A percentile compares a stretch with the other conserved stretches of the same genome.
phyloP scores from a whole-genome alignment of 2,797 vertebrate genomes.

The Sebastes elongatus region DNA sequence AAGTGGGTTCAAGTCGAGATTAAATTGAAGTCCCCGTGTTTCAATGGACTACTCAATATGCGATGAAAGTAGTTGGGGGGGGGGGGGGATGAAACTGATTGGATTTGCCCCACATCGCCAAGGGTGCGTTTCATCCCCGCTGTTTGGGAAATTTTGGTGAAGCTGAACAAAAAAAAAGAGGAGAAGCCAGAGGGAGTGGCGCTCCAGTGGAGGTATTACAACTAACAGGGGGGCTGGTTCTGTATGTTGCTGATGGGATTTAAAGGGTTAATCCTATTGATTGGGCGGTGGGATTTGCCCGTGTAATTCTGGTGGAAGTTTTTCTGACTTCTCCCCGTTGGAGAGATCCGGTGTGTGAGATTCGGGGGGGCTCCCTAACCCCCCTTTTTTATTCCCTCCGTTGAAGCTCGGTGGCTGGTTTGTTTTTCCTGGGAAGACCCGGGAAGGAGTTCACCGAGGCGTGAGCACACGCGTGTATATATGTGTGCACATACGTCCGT shows the following conservation, averaged over 20 bases:
- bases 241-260: constrained; percentile 18
- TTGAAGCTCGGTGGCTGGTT: constrained; percentile 42
- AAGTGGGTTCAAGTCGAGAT: constrained; percentile 47
- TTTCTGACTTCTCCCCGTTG: constrained; percentile 23
- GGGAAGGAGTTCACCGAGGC: constrained; percentile 52
- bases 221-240: constrained; percentile 30
- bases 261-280: constrained; percentile 72
- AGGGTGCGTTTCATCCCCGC: constrained; percentile 40
- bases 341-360: neutral
- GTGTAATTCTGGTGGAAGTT: constrained; percentile 43
- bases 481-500: constrained; percentile 27
- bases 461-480: constrained; percentile 20
- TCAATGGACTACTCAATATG: constrained; percentile 26
- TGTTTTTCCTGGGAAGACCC: constrained; percentile 63
- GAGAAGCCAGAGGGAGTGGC: constrained; percentile 6
- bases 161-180: constrained; percentile 8
- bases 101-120: constrained; percentile 31
- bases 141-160: constrained; percentile 49
- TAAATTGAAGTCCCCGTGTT: constrained; percentile 21
- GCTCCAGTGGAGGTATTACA: constrained; percentile 43
- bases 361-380: neutral
- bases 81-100: constrained; percentile 44
- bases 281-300: constrained; percentile 48
- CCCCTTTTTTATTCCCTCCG: constrained; percentile 29
- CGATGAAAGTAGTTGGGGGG: constrained; percentile 20